Evolutionary conservation across 2,113 vertebrate genomes (phyloP).

Genomic region (Pao palembangensis): DNA sequence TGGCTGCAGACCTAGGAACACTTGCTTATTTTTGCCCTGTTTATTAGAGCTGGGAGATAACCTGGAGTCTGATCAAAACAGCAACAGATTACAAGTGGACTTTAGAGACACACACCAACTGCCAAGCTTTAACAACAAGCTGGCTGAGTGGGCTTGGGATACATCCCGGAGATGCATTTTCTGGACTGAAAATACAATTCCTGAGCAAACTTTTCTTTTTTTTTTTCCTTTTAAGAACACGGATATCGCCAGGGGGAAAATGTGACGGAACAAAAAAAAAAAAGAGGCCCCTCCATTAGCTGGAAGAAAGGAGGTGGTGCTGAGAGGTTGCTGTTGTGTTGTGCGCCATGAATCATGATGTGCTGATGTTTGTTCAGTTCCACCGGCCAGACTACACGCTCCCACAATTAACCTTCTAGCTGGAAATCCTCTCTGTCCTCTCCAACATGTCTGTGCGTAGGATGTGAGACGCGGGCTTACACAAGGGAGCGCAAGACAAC

Average conservation of each 20-base stretch:
- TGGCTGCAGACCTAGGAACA: neutral
- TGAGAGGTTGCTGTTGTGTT: slow-evolving; percentile 33
- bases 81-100: neutral
- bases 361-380: slow-evolving; percentile 37
- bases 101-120: neutral
- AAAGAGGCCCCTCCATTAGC: slow-evolving; percentile 36
- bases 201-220: too few relatives aligned
- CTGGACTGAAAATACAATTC: neutral
- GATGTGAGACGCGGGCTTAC: slow-evolving; percentile 18
- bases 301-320: slow-evolving; percentile 33
- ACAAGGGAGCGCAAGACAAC: slow-evolving; percentile 4
- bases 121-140: neutral
- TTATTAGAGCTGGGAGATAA: neutral
- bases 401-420: slow-evolving; percentile 64
- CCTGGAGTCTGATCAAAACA: neutral
- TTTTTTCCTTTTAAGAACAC: too few relatives aligned
- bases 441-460: slow-evolving; percentile 21
- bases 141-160: neutral
- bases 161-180: neutral
- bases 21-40: slow-evolving; percentile 1
- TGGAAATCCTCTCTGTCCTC: slow-evolving; percentile 40
- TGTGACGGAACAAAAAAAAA: slow-evolving; percentile 32
- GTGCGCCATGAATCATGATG: slow-evolving; percentile 60
- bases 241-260: slow-evolving; percentile 9
- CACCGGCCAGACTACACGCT: slow-evolving; percentile 47